Base-by-base conservation (phyloP, 2,888 invertebrate species). In the Catocala fraxini region DNA sequence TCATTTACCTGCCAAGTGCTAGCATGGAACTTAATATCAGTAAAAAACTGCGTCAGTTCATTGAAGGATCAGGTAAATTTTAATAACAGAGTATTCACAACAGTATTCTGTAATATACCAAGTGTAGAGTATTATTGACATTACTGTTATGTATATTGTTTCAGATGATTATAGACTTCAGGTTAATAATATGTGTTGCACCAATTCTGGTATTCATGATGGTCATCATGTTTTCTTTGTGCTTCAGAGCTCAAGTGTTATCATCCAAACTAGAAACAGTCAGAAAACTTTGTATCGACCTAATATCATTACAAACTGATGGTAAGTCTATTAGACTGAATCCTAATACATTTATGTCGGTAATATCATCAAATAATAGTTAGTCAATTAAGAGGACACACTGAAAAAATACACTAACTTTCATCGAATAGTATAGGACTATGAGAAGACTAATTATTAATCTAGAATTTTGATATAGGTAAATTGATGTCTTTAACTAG, bases 41-140 rank as follows among this genome's bases (percentile, higher is more conserved):
- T 90, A 64, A 83, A 89, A 73, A 85, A 81, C 52, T 51, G 89
- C 5, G 82, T 89, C 6, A 75, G 73, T 33, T 80, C 81, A 35
- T 68, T 87, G 11, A 87, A 87, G 74, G 73, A 80, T 13, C 82
- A 86, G 84, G 89, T 88, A 76, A 70, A 53, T 25, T 42, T 56
- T 4, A 41, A 43, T 4, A 25, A 3, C 25, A 25, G 25, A 25
- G 25, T 25, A 25, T 25, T 25, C 25, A 25, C 25, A 15, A 15
- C 15, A 15, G 15, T 15, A 15, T 15, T 15, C 15, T 15, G 15
- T 15, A 15, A 15, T 15, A 2, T 15, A 25, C 25, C 25, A 25
- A 25, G 25, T 25, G 25, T 25, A 25, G 25, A 25, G 25, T 25
- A 25, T 25, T 25, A 25, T 25, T 25, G 25, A 25, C 25, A 25